Percentiles rank a stretch among this genome's conserved stretches.
phyloP scores from a whole-genome alignment of 2,797 vertebrate genomes.

The Halcyon badia region DNA sequence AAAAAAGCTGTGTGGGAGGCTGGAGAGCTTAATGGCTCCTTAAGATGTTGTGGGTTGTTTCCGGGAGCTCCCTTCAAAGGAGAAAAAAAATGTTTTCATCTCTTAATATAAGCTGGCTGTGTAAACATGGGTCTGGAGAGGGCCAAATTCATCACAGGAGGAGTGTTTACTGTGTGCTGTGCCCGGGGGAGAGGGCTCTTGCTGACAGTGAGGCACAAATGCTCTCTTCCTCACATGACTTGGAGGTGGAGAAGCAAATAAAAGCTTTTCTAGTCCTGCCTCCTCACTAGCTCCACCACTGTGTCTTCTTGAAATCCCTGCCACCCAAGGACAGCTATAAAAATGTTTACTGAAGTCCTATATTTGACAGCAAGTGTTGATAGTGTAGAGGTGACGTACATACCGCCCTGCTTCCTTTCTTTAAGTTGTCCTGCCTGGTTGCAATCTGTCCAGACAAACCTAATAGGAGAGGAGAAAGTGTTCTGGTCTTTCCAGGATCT shows the following conservation, averaged over 20 bases:
- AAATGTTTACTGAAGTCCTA: neutral
- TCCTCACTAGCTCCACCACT: neutral
- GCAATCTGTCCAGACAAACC: neutral
- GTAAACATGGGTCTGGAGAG: conserved; percentile 22
- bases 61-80: conserved; percentile 53
- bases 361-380: neutral
- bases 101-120: conserved; percentile 17
- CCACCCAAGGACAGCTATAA: neutral
- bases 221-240: neutral
- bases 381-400: neutral
- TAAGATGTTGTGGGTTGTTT: conserved; percentile 24
- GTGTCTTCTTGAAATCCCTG: neutral
- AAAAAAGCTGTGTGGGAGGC: conserved; percentile 6
- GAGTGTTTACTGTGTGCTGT: neutral
- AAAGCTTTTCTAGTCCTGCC: conserved; percentile 12
- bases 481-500: neutral
- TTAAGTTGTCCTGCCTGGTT: neutral
- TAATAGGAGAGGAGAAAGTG: neutral
- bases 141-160: conserved; percentile 26
- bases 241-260: neutral
- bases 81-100: conserved; percentile 38
- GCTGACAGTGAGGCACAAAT: neutral
- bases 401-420: neutral
- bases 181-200: neutral
- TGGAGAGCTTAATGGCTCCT: neutral